phyloP scores from a whole-genome alignment of 2,888 invertebrate species.

The Keiferia lycopersicella region DNA sequence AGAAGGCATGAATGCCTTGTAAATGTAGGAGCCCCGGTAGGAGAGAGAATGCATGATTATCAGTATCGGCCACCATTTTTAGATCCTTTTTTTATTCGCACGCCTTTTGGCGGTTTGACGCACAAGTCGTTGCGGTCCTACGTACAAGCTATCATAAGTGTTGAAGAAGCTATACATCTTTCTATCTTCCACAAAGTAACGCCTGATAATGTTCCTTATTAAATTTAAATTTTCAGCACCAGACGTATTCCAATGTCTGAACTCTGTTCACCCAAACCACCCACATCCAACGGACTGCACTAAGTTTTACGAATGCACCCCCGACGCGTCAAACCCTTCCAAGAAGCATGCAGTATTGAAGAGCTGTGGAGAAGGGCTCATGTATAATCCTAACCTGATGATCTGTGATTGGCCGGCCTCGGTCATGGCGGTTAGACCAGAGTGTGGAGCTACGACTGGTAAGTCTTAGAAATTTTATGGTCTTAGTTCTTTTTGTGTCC shows the following conservation, averaged over 20 bases:
- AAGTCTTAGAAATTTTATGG: neutral
- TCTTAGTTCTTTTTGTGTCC: no score
- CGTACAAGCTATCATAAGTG: no score
- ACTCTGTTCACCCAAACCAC: conserved; percentile 75
- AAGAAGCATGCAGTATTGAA: conserved; percentile 81
- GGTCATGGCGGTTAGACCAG: conserved; percentile 82
- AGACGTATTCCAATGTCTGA: conserved; percentile 65
- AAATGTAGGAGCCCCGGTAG: no score
- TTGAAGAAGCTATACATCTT: no score
- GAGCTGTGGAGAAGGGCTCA: conserved; percentile 82
- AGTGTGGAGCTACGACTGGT: conserved; percentile 66
- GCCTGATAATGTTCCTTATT: no score
- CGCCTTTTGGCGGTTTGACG: no score
- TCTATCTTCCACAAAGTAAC: no score
- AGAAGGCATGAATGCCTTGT: no score
- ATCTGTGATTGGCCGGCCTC: conserved; percentile 84
- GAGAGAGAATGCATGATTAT: no score
- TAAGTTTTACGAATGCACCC: conserved; percentile 86
- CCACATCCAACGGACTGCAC: conserved; percentile 85
- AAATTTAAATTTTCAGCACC: conserved; percentile 4
- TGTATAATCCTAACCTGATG: conserved; percentile 84
- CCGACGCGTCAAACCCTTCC: conserved; percentile 52
- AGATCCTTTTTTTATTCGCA: no score
- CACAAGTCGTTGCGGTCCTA: no score
- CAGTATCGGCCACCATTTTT: no score